A percentile compares a stretch with the other conserved stretches of the same genome.
Evolutionary conservation across 2,888 invertebrate species (phyloP).

Genomic region (Athripsodes cinereus): DNA sequence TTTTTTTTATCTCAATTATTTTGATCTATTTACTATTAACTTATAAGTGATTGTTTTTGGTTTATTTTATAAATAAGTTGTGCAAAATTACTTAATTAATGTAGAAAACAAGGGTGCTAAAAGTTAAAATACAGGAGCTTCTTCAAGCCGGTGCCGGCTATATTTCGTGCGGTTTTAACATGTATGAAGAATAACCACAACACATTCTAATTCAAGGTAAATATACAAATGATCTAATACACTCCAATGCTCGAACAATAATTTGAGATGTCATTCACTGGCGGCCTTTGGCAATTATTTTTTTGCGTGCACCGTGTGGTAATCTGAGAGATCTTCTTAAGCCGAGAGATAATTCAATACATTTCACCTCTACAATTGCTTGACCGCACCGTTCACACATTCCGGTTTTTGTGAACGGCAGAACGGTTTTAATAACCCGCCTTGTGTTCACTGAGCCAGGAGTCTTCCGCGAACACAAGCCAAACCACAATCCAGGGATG

Average conservation of each 20-base stretch:
- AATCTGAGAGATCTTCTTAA: not conserved
- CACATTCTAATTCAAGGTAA: not conserved
- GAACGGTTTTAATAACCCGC: constrained; percentile 8
- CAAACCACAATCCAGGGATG: constrained; percentile 3
- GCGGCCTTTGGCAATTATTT: not conserved
- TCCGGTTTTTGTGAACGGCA: constrained; percentile 13
- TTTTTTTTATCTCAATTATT: too few species aligned
- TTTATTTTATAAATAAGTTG: too few species aligned
- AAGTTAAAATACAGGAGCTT: too few species aligned
- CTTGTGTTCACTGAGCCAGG: constrained; percentile 5
- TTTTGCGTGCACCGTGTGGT: not conserved
- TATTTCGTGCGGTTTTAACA: not conserved
- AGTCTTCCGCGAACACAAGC: constrained; percentile 7
- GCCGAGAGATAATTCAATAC: constrained; percentile 6
- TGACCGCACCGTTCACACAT: constrained; percentile 13
- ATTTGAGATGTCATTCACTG: constrained; percentile 3
- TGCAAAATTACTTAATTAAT: too few species aligned
- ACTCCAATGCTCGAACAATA: not conserved
- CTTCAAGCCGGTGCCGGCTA: not conserved
- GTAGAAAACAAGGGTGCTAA: too few species aligned
- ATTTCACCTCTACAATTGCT: constrained; percentile 3
- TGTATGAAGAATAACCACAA: not conserved
- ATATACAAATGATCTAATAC: not conserved
- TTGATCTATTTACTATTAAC: too few species aligned
- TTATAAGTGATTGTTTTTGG: too few species aligned